Percentiles rank a stretch among this genome's conserved stretches.
Conservation (phyloP, 2,888 invertebrate genomes). For the Lepidochrysops patricia region DNA sequence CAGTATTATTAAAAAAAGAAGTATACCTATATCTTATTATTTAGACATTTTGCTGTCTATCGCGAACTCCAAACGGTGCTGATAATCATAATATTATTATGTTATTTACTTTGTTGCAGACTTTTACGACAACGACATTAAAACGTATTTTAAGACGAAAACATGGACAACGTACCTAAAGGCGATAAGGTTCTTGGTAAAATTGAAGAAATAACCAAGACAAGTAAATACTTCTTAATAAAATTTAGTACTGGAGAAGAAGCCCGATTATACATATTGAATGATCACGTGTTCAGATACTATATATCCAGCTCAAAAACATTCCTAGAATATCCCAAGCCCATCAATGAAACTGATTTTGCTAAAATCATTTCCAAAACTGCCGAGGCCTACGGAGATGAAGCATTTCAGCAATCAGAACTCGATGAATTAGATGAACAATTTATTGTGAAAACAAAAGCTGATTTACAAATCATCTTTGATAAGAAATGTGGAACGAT, state of each 20-base stretch:
- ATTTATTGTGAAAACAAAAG: slow-evolving; percentile 42
- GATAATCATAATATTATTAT: too few relatives aligned
- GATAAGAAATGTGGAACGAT: slow-evolving; percentile 47
- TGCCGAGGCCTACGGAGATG: slow-evolving; percentile 41
- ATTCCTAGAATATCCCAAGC: slow-evolving; percentile 52
- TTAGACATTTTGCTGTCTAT: too few relatives aligned
- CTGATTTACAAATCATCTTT: slow-evolving; percentile 46
- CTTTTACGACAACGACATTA: too few relatives aligned
- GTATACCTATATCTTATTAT: too few relatives aligned
- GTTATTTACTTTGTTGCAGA: slow-evolving; percentile 2
- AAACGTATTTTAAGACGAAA: too few relatives aligned
- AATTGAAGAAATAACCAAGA: slow-evolving; percentile 41
- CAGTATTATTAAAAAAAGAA: too few relatives aligned
- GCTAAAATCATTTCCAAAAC: slow-evolving; percentile 50
- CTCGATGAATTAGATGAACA: slow-evolving; percentile 32
- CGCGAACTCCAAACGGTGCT: too few relatives aligned
- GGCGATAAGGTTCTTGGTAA: slow-evolving; percentile 28
- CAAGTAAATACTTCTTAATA: slow-evolving; percentile 38
- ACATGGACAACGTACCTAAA: not conserved
- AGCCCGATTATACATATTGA: slow-evolving; percentile 47
- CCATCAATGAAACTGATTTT: slow-evolving; percentile 42
- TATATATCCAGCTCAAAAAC: slow-evolving; percentile 52
- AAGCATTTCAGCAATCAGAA: slow-evolving; percentile 41
- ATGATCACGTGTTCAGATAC: slow-evolving; percentile 54
- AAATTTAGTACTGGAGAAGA: slow-evolving; percentile 44